Evolutionary conservation across 2,888 invertebrate genomes (phyloP), one percentile per base, ranked within the genome.

Genomic region (Diloba caeruleocephala): DNA sequence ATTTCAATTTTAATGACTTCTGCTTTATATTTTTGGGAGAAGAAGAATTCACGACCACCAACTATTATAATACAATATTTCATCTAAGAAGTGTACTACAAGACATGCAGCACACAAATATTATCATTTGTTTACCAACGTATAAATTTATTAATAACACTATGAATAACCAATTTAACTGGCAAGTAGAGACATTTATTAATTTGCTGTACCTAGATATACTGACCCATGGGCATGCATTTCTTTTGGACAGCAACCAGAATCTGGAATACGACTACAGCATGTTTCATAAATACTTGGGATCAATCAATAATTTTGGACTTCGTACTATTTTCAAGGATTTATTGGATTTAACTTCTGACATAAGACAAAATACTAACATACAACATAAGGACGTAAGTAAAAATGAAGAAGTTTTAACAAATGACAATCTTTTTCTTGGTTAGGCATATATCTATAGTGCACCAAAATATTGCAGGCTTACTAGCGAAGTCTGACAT

Each of bases 11-110:
- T 5, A 10, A 2, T 7, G 42, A 42, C n/a, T 32, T 25, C n/a
- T 42, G 42, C 7, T 15, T 42, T 15, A 31, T 42, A 2, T 42
- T 19, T 25, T 32, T 42, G 14, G 31, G 23, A 12, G 39, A 28
- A 19, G 29, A 39, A 12, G 39, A 39, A 8, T 41, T 41, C 23
- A 21, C 14, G 23, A 42, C 9, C 10, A 32, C 32, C 0, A 2
- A 32, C 15, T 32, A 23, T 7, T 42, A 42, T 23, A n/a, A 23
- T 23, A 14, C 23, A 42, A 15, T n/a, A 25, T 0, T 32, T 23
- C 14, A 42, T 42, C 15, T n/a, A 10, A 42, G 15, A 42, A 42
- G 14, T 32, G 26, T 8, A 1, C n/a, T 17, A 17, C n/a, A 15
- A 25, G 1, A 26, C 3, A n/a, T n/a, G n/a, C n/a, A n/a, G 3